Conservation (phyloP, 2,888 invertebrate species). For the Amiota mariae region DNA sequence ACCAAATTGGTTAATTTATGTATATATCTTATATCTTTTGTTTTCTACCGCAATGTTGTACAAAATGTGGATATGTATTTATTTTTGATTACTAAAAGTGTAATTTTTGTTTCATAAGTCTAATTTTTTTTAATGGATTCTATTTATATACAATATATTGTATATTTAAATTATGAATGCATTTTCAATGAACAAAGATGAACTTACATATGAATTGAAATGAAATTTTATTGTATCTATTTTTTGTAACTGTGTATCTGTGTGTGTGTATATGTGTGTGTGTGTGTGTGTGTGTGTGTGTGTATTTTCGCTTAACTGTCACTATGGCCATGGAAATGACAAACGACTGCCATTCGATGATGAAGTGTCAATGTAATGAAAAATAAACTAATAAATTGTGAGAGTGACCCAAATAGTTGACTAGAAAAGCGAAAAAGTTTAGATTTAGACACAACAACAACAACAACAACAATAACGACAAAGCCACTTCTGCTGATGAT, state of each 20-base stretch:
- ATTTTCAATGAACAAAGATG: no score
- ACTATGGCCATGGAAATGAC: conserved; percentile 51
- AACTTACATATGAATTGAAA: no score
- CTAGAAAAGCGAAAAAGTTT: conserved; percentile 54
- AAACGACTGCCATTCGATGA: conserved; percentile 66
- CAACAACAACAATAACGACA: not conserved
- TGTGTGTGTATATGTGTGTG: not conserved
- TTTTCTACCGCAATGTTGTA: no score
- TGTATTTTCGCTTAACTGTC: conserved; percentile 23
- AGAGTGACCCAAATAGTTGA: conserved; percentile 66
- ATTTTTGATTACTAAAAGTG: no score
- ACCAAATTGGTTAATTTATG: no score
- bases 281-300: not conserved
- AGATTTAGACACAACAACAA: conserved; percentile 13
- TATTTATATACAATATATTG: no score
- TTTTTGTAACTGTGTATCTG: not conserved
- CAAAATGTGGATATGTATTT: no score
- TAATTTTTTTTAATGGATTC: no score
- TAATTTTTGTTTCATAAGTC: no score
- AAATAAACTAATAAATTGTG: conserved; percentile 68
- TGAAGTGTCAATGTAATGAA: conserved; percentile 68
- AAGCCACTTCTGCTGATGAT: not conserved
- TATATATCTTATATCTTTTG: no score
- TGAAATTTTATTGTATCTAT: no score
- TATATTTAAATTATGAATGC: no score